Conservation (phyloP, 1,140 invertebrate species). For the Mamestra configurata region DNA sequence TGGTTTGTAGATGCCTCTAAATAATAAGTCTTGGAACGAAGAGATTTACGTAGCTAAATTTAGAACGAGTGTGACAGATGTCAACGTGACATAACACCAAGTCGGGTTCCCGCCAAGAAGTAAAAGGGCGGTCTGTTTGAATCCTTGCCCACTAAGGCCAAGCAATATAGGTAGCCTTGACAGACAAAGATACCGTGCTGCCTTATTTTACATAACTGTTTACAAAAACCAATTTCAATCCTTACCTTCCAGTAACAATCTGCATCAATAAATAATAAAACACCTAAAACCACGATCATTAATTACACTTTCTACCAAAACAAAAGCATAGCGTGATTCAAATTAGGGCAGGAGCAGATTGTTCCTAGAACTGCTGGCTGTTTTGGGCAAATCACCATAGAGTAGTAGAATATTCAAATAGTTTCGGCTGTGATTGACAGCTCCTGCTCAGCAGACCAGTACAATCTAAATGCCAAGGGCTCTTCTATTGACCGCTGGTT, state of each 20-base stretch:
- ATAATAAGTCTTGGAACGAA: too few species aligned
- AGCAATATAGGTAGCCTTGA: too few species aligned
- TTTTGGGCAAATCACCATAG: background rate
- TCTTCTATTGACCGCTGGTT: constrained; percentile 31
- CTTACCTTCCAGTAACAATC: background rate
- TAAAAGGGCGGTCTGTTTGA: too few species aligned
- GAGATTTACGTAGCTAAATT: too few species aligned
- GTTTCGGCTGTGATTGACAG: constrained; percentile 29
- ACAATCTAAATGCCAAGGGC: constrained; percentile 41
- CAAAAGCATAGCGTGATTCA: constrained; percentile 5
- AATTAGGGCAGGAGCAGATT: background rate
- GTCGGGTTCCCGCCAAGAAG: too few species aligned
- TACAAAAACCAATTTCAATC: too few species aligned
- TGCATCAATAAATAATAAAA: constrained; percentile 1
- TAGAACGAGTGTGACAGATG: too few species aligned
- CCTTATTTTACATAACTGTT: background rate
- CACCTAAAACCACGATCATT: background rate
- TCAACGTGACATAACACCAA: too few species aligned
- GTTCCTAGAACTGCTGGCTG: background rate
- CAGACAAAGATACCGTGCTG: too few species aligned
- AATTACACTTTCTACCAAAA: background rate
- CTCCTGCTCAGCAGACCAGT: background rate
- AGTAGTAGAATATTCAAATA: constrained; percentile 50
- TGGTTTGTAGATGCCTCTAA: too few species aligned
- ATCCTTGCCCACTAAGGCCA: too few species aligned